Evolutionary conservation across 2,888 invertebrate species (phyloP).

Genomic region (Clivina fossor): DNA sequence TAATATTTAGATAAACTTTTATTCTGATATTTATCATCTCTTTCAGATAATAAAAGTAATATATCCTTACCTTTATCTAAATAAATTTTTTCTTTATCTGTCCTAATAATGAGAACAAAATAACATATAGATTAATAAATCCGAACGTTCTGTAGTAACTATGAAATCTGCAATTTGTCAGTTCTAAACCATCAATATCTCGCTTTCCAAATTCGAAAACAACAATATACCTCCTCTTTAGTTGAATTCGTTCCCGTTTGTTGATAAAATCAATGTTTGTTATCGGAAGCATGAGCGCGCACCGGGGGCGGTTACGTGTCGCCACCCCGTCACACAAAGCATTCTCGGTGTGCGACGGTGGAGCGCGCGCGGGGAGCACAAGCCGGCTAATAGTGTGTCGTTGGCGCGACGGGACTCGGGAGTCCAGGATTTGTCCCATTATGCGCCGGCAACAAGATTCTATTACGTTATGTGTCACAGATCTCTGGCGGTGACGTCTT

Average conservation of each 20-base stretch:
- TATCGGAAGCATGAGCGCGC: conserved; percentile 17
- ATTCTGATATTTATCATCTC: no score
- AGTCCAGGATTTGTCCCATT: conserved; percentile 51
- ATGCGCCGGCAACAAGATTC: conserved; percentile 52
- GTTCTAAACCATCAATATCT: no score
- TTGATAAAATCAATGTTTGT: conserved; percentile 49
- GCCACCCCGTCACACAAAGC: conserved; percentile 25
- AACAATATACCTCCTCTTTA: no score
- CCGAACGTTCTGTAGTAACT: no score
- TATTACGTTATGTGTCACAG: conserved; percentile 51
- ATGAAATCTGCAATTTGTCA: no score
- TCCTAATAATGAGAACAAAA: no score
- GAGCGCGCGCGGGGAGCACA: conserved; percentile 14
- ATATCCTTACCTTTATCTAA: no score
- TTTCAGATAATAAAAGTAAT: no score
- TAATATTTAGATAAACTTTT: no score
- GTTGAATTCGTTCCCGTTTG: conserved; percentile 25
- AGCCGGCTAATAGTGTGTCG: conserved; percentile 48
- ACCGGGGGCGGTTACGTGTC: conserved; percentile 2
- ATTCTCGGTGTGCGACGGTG: conserved; percentile 20
- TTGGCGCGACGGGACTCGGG: conserved; percentile 43
- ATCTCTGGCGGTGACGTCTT: conserved; percentile 53
- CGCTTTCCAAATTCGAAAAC: no score
- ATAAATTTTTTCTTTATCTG: no score
- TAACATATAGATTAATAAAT: no score